These are phyloP conservation scores for Corapipo altera DNA, from an alignment of 2,113 vertebrate genomes.

Conservation along the genomic window DNA sequence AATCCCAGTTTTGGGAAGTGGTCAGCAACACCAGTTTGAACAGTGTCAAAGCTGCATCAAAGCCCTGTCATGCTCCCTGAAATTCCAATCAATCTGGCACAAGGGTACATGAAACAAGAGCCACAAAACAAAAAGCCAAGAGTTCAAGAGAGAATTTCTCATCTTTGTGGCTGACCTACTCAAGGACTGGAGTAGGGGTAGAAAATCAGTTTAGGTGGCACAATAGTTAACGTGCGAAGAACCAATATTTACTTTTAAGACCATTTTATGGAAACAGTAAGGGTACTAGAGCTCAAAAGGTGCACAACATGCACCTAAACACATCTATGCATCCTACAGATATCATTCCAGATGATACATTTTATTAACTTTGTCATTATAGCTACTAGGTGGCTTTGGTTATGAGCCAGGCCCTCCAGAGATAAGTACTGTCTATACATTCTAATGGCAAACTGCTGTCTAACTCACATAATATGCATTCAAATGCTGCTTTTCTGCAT, in stretches of 20 bases:
- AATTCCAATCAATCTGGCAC: neutral
- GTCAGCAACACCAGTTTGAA: neutral
- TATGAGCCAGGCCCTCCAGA: neutral
- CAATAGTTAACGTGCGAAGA: neutral
- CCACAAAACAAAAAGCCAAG: neutral
- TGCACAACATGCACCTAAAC: neutral
- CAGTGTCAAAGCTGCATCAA: neutral
- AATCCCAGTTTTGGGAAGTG: neutral
- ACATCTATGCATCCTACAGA: neutral
- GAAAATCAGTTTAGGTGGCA: neutral
- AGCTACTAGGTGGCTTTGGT: neutral
- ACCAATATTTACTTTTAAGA: neutral
- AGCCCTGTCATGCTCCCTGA: neutral
- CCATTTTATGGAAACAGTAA: neutral
- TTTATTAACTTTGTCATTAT: neutral
- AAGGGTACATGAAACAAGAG: neutral
- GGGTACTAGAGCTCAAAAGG: neutral
- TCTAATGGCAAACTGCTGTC: neutral
- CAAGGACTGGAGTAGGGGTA: neutral
- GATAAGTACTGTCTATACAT: neutral
- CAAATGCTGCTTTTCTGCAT: neutral
- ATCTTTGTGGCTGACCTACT: neutral
- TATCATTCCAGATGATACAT: neutral
- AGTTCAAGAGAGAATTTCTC: neutral
- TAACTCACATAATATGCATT: neutral